These are phyloP conservation scores for Metopia argyrocephala DNA, from an alignment of 2,888 invertebrate species.

Conservation along the genomic window DNA sequence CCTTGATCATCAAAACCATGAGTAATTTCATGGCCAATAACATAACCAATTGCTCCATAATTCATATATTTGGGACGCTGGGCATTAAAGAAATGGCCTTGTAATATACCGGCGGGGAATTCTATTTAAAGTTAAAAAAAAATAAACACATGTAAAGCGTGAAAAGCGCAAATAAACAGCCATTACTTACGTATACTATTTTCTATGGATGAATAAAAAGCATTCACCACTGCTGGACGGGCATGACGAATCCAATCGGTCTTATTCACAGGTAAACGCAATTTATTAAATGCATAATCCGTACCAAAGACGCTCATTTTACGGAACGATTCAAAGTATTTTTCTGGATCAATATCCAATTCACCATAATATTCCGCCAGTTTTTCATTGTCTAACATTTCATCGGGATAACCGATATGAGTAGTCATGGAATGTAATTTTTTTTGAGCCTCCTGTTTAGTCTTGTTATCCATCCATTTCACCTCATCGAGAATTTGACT, in stretches of 20 bases:
- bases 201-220: conserved; percentile 91
- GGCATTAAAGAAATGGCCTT: conserved; percentile 93
- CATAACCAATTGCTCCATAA: conserved; percentile 93
- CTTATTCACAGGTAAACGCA: conserved; percentile 89
- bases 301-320: conserved; percentile 89
- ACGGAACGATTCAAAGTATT: conserved; percentile 87
- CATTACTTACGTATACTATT: conserved; percentile 90
- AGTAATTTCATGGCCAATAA: conserved; percentile 95
- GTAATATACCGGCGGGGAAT: conserved; percentile 95
- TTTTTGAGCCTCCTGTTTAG: conserved; percentile 86
- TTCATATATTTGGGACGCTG: conserved; percentile 94
- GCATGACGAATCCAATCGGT: conserved; percentile 92
- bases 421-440: conserved; percentile 91
- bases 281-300: conserved; percentile 86
- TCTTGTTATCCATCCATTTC: conserved; percentile 95
- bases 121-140: conserved; percentile 80
- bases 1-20: conserved; percentile 95
- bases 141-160: neutral
- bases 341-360: conserved; percentile 85
- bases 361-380: conserved; percentile 88
- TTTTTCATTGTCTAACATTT: conserved; percentile 89
- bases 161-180: neutral
- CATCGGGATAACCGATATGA: conserved; percentile 95
- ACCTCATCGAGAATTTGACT: conserved; percentile 87
- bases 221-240: conserved; percentile 90